Percentiles rank a stretch among this genome's conserved stretches.
These are phyloP conservation scores for Deroplatys truncata DNA, from an alignment of 2,888 invertebrate species.

Conservation along the genomic window DNA sequence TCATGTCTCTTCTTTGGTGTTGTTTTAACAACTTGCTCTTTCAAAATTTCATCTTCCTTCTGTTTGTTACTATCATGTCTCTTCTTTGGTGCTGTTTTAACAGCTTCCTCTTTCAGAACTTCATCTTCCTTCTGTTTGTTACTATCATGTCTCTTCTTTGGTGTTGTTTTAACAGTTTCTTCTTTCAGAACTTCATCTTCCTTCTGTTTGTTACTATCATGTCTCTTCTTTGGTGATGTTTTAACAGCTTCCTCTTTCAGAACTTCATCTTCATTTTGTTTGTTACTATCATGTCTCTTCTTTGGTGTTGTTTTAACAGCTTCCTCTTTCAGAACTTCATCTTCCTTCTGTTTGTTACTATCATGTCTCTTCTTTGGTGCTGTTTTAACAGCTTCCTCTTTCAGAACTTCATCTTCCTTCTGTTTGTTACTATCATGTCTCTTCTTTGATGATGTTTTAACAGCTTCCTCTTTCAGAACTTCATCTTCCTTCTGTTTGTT, in stretches of 20 bases:
- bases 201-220: neutral
- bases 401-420: neutral
- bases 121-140: neutral
- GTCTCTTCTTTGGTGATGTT: neutral
- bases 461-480: neutral
- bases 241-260: neutral
- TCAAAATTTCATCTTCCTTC: neutral
- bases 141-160: neutral
- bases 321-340: neutral
- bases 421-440: neutral
- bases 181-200: neutral
- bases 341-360: neutral
- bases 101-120: neutral
- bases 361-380: neutral
- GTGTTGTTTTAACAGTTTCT: neutral
- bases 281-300: neutral
- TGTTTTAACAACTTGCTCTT: neutral
- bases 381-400: neutral
- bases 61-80: neutral
- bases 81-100: neutral
- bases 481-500: neutral
- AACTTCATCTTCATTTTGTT: neutral
- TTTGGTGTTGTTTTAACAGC: neutral
- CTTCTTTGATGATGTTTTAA: neutral
- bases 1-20: neutral